Evolutionary conservation across 2,797 vertebrate genomes (phyloP), one percentile per base, ranked within the genome.

Genomic region (Allobates femoralis): DNA sequence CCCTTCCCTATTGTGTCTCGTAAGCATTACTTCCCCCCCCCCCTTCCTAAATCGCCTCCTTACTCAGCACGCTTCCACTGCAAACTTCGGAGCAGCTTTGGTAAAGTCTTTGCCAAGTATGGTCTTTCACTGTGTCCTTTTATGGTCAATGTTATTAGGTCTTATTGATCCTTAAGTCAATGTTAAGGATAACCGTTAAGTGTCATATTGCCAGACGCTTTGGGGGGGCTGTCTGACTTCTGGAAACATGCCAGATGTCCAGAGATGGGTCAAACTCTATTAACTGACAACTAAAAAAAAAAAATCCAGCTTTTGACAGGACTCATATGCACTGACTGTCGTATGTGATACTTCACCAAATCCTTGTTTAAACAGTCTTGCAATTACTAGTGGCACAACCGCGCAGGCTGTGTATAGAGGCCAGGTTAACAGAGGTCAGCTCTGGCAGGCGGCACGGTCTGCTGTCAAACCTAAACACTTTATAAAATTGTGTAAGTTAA

Each of bases 401-500:
- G 50, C 46, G 51, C 53, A 28, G 69, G 86, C 81, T 84, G 81
- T 84, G 34, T 87, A 80, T 87, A 84, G 78, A 84, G 71, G 77
- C 78, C 83, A 77, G 86, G 86, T 85, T 66, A 85, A 73, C 15
- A 28, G 67, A 84, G 86, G 86, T 88, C 83, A 88, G 56, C 58
- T 58, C 46, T 84, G 86, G 55, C 56, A 73, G 66, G 32, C 75
- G 55, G 82, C 86, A 32, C n/a, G 32, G 67, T 75, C 86, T 85
- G 67, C 58, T 46, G 75, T 81, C 77, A 81, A 74, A 88, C 53
- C 82, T 81, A 88, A 88, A 85, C 86, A 88, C 83, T 88, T 84
- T 84, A 85, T 85, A 88, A 88, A 88, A 81, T 81, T 75, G 46
- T 88, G 19, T 81, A 88, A 88, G 77, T 85, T 81, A 88, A 88